Base-by-base conservation (phyloP, 1,140 invertebrate genomes). In the Luehdorfia chinensis region DNA sequence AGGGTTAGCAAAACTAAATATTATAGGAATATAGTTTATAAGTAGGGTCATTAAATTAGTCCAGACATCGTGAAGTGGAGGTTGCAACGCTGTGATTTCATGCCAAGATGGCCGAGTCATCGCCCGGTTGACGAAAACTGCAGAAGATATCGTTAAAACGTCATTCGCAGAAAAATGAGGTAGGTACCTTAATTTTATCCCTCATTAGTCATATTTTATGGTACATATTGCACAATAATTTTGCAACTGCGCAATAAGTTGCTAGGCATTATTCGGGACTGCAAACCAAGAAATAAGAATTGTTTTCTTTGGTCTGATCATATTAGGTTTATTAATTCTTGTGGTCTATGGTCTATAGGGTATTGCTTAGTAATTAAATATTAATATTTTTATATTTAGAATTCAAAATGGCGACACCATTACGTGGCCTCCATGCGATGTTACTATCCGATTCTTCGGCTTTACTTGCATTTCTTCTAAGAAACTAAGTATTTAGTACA, bases 61-160 rank as follows among this genome's bases (percentile, higher is more conserved):
- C 27, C 7, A 14, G 4, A 2, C 8, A 41, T 27, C 21, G 39
- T 30, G 11, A 18, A 25, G 25, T 37, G 34, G 21, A 37, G 16
- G 18, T 21, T 23, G 11, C 9, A 23, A 12, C 34, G 9, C 25
- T 8, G 27, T 13, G 33, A 27, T 13, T 43, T 30, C 15, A 53
- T 28, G 47, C 59, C 50, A 75, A 74, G 61, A 78, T 78, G 75
- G 71, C 71, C 51, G 66, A 65, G 66, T 65, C 71, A 65, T 75
- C 68, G 68, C 66, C 66, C 66, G 62, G 68, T 67, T 72, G 59
- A 70, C 45, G 50, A 43, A 43, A 43, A 43, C 39, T 43, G 39
- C 39, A 18, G 25, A 43, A 27, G 13, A 14, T 13, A 19, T 34
- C 33, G 2, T 21, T 3, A 21, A 2, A 30, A 4, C 39, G 25